These are phyloP conservation scores for Rhagonycha fulva DNA, from an alignment of 2,888 invertebrate species.

Conservation along the genomic window DNA sequence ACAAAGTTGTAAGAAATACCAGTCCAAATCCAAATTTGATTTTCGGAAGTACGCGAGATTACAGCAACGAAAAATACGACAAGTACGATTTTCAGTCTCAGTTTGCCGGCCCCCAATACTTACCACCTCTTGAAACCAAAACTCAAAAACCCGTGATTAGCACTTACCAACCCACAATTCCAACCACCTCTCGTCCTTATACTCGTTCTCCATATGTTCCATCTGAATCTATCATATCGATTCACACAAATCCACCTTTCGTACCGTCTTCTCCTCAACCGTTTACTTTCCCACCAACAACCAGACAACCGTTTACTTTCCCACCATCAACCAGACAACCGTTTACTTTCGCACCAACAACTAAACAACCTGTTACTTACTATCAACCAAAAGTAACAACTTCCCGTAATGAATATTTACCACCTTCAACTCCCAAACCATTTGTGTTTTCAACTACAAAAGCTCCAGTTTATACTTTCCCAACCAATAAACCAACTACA, in stretches of 20 bases:
- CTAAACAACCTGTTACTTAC: neutral
- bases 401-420: constrained; percentile 5
- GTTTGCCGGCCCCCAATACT: constrained; percentile 50
- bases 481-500: neutral
- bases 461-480: neutral
- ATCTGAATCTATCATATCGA: constrained; percentile 1
- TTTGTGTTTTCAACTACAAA: neutral
- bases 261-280: constrained; percentile 23
- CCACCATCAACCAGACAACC: neutral
- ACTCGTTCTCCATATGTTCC: constrained; percentile 16
- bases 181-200: constrained; percentile 19
- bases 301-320: neutral
- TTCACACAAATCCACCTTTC: constrained; percentile 3
- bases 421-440: neutral
- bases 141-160: constrained; percentile 2
- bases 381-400: neutral
- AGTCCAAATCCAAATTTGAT: constrained; percentile 38
- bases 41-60: constrained; percentile 47
- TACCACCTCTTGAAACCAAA: constrained; percentile 49
- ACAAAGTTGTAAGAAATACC: constrained; percentile 47
- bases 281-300: constrained; percentile 14
- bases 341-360: neutral
- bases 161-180: constrained; percentile 23
- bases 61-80: constrained; percentile 46
- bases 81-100: constrained; percentile 49